Conservation (phyloP, 2,888 invertebrate species). For the Coecobrya sp. region DNA sequence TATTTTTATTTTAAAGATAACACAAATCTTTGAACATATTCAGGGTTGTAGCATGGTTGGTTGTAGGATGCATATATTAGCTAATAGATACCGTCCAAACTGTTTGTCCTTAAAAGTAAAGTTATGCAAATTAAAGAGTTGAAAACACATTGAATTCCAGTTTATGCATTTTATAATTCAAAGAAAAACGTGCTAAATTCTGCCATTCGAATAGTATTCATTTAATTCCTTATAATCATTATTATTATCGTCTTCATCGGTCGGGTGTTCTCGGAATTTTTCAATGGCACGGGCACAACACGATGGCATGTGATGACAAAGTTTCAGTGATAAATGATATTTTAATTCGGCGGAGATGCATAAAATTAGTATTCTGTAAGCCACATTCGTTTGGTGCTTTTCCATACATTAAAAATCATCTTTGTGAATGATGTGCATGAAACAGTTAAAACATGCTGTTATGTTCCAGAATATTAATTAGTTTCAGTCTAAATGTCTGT, state of each 20-base stretch:
- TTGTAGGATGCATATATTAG: too few species aligned
- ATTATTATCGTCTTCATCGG: background rate
- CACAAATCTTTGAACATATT: too few species aligned
- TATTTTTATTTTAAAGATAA: too few species aligned
- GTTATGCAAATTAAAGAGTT: too few species aligned
- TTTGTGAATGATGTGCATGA: background rate
- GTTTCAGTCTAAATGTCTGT: background rate
- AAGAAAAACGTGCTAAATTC: too few species aligned
- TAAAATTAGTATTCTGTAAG: background rate
- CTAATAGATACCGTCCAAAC: too few species aligned
- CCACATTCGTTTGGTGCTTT: background rate
- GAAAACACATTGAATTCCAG: too few species aligned
- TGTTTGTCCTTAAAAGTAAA: too few species aligned
- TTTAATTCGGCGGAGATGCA: background rate
- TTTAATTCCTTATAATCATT: background rate
- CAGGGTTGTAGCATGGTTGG: too few species aligned
- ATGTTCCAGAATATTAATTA: background rate
- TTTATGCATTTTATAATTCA: too few species aligned
- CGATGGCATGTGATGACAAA: background rate
- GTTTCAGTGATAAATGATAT: background rate
- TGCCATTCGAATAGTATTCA: too few species aligned
- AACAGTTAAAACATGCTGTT: background rate
- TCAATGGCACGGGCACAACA: background rate
- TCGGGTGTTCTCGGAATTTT: constrained; percentile 13
- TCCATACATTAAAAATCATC: background rate